Conservation (phyloP, 2,113 vertebrate species). For the Gobiocypris rarus region DNA sequence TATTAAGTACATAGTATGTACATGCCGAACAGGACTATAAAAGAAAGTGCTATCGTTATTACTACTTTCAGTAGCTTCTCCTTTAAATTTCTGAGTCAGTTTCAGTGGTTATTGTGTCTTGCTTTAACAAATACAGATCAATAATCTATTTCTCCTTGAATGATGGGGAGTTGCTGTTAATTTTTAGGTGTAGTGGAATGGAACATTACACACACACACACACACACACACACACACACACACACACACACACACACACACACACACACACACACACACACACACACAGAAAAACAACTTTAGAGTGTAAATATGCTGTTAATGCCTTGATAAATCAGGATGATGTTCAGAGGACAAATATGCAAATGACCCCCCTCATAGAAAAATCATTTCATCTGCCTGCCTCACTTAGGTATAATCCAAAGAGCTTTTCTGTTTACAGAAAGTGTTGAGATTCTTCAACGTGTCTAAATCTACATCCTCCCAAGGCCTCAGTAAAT, state of each 20-base stretch:
- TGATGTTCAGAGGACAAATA: background rate
- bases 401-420: constrained; percentile 33
- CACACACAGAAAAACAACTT: background rate
- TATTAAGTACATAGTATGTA: too few species aligned
- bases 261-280: too few species aligned
- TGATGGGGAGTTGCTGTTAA: background rate
- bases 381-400: constrained; percentile 23
- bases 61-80: background rate
- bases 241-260: too few species aligned
- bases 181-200: background rate
- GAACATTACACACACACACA: too few species aligned
- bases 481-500: constrained; percentile 49
- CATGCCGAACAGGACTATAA: too few species aligned
- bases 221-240: too few species aligned
- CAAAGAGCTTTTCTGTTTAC: constrained; percentile 43
- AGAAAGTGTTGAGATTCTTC: constrained; percentile 46
- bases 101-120: constrained; percentile 3
- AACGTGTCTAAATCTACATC: constrained; percentile 46
- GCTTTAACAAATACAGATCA: too few species aligned
- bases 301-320: background rate
- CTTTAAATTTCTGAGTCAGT: too few species aligned
- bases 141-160: too few species aligned
- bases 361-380: constrained; percentile 22
- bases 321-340: background rate
- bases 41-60: too few species aligned